A percentile compares a stretch with the other conserved stretches of the same genome.
Evolutionary conservation across 2,888 invertebrate species (phyloP).

Genomic region (Lysandra bellargus): DNA sequence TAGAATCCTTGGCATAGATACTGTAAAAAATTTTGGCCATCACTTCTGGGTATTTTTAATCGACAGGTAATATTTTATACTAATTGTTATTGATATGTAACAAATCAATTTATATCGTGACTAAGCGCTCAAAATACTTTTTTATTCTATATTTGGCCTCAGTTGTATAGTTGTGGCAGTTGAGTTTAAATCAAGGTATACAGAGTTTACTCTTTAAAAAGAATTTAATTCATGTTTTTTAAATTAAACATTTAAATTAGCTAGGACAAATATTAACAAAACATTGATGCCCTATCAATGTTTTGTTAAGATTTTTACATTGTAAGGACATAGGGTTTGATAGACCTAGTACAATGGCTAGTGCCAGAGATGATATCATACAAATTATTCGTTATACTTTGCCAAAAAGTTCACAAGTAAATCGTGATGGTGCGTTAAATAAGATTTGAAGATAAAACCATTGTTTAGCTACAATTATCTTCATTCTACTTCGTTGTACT

Average conservation of each 20-base stretch:
- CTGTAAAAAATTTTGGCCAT: slow-evolving; percentile 42
- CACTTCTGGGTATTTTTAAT: slow-evolving; percentile 39
- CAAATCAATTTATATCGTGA: slow-evolving; percentile 16
- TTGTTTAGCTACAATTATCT: neutral
- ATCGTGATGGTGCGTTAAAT: slow-evolving; percentile 4
- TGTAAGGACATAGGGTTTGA: slow-evolving; percentile 1
- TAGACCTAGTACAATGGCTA: slow-evolving; percentile 3
- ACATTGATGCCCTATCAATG: neutral
- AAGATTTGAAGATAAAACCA: slow-evolving; percentile 6
- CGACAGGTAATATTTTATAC: slow-evolving; percentile 38
- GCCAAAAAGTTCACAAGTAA: slow-evolving; percentile 28
- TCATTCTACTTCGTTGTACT: neutral
- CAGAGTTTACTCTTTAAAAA: neutral
- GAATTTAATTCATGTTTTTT: neutral
- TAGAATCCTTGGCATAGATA: slow-evolving; percentile 46
- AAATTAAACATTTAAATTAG: neutral
- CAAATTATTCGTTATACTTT: slow-evolving; percentile 29
- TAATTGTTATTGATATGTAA: slow-evolving; percentile 28
- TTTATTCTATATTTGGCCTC: neutral
- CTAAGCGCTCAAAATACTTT: slow-evolving; percentile 6
- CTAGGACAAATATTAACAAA: neutral
- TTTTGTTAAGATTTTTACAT: neutral
- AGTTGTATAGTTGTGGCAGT: neutral
- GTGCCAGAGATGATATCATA: slow-evolving; percentile 33
- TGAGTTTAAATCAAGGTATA: no score